Conservation (phyloP, 2,797 vertebrate genomes). For the Chloroceryle inda region DNA sequence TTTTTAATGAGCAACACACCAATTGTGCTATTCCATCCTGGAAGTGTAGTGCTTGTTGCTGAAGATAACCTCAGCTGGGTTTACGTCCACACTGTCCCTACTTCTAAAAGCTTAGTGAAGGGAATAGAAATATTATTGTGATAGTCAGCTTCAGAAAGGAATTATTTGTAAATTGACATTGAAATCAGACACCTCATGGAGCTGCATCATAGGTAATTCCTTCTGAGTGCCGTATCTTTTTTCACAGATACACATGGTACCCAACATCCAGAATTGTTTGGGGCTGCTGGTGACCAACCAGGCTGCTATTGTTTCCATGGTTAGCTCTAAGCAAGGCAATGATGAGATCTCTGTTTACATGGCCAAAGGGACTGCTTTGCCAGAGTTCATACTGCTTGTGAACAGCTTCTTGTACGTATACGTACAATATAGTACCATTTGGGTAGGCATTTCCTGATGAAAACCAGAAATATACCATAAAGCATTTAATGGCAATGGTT, state of each 20-base stretch:
- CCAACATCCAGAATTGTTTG: background rate
- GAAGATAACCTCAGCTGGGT: background rate
- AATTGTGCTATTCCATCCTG: background rate
- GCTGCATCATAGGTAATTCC: background rate
- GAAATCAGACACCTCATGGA: background rate
- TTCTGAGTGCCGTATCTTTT: background rate
- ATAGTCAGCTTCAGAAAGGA: background rate
- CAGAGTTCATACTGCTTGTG: slow-evolving; percentile 12
- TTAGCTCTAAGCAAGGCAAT: background rate
- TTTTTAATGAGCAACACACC: background rate
- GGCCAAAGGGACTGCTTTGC: background rate
- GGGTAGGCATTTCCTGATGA: slow-evolving; percentile 70
- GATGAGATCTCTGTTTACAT: background rate
- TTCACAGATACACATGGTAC: background rate
- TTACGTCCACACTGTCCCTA: background rate
- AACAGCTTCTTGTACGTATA: slow-evolving; percentile 44
- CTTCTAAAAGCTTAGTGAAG: background rate
- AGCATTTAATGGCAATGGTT: slow-evolving; percentile 72
- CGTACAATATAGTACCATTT: slow-evolving; percentile 2
- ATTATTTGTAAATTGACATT: background rate
- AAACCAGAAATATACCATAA: slow-evolving; percentile 68
- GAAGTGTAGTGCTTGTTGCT: background rate
- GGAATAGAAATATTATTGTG: background rate
- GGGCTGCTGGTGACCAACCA: background rate
- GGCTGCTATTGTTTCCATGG: background rate